These are phyloP conservation scores for Labeo catla DNA, from an alignment of 2,113 vertebrate genomes.

Conservation along the genomic window DNA sequence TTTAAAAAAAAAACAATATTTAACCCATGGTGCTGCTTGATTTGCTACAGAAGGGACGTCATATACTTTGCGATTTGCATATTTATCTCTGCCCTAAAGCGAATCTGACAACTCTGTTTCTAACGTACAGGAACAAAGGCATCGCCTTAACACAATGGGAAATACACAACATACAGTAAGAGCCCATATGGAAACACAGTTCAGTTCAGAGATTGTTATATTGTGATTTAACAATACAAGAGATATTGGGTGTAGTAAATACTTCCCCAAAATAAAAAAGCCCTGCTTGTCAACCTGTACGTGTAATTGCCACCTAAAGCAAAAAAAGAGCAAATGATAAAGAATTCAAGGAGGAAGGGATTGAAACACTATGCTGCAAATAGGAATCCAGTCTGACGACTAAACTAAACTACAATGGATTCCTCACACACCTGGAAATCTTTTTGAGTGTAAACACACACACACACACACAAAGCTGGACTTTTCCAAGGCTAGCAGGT, in stretches of 20 bases:
- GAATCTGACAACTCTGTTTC: background rate
- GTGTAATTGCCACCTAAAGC: background rate
- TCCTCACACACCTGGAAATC: conserved; percentile 10
- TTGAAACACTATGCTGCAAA: background rate
- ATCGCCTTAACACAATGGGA: background rate
- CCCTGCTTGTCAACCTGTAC: background rate
- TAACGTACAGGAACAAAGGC: background rate
- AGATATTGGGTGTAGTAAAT: background rate
- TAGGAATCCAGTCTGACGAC: background rate
- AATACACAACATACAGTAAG: background rate
- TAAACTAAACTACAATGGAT: background rate
- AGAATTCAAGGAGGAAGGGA: background rate
- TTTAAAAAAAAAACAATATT: no score
- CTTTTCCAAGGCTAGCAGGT: background rate
- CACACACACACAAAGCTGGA: conserved; percentile 12
- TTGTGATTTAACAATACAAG: background rate
- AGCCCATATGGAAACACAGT: background rate
- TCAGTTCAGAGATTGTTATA: background rate
- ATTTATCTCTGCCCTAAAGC: background rate
- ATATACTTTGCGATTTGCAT: conserved; percentile 5
- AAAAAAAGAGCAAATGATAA: background rate
- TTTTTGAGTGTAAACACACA: background rate
- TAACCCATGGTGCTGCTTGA: no score
- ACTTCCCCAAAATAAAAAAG: no score
- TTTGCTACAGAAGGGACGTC: background rate